Conservation (phyloP, 2,888 invertebrate species). For the Himalopsyche tibetana region DNA sequence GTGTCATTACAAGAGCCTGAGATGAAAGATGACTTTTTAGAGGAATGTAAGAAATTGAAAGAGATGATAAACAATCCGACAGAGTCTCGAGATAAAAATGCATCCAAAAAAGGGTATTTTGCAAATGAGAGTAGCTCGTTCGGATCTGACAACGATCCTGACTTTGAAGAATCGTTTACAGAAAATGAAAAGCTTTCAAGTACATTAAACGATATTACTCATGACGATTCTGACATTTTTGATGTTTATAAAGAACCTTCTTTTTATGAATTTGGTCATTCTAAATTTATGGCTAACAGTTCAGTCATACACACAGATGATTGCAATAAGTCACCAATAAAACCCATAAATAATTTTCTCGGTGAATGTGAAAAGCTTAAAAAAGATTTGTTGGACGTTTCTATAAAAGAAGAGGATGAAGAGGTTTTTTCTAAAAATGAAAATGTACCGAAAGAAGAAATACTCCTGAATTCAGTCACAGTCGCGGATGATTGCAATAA, state of each 20-base stretch:
- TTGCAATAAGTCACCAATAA: conserved; percentile 67
- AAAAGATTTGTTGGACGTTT: conserved; percentile 66
- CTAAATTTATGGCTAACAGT: conserved; percentile 65
- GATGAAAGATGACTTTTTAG: conserved; percentile 49
- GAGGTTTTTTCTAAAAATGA: conserved; percentile 45
- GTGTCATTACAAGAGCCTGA: conserved; percentile 29
- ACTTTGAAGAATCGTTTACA: conserved; percentile 41
- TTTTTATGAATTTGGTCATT: conserved; percentile 60
- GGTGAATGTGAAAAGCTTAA: conserved; percentile 73
- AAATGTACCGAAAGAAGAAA: conserved; percentile 14
- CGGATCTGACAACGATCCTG: conserved; percentile 13
- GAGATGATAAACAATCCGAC: conserved; percentile 48
- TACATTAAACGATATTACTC: conserved; percentile 40
- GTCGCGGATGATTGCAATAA: too few relatives aligned
- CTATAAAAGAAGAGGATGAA: conserved; percentile 48
- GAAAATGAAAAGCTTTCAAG: conserved; percentile 43
- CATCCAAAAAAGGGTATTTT: background rate
- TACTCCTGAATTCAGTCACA: background rate
- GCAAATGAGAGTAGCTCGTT: conserved; percentile 39
- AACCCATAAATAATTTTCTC: conserved; percentile 69
- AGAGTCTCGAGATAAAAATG: conserved; percentile 15
- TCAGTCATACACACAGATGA: conserved; percentile 66
- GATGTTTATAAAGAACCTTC: conserved; percentile 60
- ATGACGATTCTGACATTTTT: conserved; percentile 59
- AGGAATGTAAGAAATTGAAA: conserved; percentile 55